phyloP scores from a whole-genome alignment of 2,888 invertebrate species.

The Catocala sponsa region DNA sequence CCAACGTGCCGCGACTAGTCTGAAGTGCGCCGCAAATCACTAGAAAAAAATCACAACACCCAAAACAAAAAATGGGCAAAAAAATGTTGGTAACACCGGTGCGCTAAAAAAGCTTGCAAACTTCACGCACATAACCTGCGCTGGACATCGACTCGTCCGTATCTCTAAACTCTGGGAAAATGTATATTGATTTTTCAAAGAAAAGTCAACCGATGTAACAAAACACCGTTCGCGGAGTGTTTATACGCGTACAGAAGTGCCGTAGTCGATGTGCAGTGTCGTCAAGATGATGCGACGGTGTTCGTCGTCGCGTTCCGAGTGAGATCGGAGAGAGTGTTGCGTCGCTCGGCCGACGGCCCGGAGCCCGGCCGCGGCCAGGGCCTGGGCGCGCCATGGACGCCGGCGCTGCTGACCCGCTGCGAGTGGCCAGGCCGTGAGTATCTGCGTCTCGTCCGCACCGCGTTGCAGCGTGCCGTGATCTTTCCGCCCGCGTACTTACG shows the following conservation, averaged over 20 bases:
- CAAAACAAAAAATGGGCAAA: conserved; percentile 88
- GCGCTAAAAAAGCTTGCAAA: conserved; percentile 89
- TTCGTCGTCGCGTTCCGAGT: conserved; percentile 84
- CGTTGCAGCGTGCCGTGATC: conserved; percentile 63
- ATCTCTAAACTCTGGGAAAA: conserved; percentile 87
- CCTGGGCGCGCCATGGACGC: conserved; percentile 86
- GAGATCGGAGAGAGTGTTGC: conserved; percentile 86
- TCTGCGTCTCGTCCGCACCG: conserved; percentile 58
- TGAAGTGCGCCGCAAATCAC: conserved; percentile 82
- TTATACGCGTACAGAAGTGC: conserved; percentile 84
- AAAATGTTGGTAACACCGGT: conserved; percentile 89
- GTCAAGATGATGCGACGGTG: conserved; percentile 86
- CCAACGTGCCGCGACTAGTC: conserved; percentile 65
- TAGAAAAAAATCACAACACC: conserved; percentile 87
- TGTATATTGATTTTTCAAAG: conserved; percentile 89
- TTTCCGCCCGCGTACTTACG: conserved; percentile 69
- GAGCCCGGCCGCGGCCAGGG: conserved; percentile 86
- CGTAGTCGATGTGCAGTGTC: conserved; percentile 85
- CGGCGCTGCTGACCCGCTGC: conserved; percentile 85
- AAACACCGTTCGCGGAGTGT: conserved; percentile 87
- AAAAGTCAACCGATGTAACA: conserved; percentile 88
- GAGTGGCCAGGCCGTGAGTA: conserved; percentile 87
- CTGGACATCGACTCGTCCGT: conserved; percentile 89
- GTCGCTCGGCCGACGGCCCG: conserved; percentile 84
- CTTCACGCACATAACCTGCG: conserved; percentile 89